Base-by-base conservation (phyloP, 2,113 vertebrate species). In the Oryzias javanicus region DNA sequence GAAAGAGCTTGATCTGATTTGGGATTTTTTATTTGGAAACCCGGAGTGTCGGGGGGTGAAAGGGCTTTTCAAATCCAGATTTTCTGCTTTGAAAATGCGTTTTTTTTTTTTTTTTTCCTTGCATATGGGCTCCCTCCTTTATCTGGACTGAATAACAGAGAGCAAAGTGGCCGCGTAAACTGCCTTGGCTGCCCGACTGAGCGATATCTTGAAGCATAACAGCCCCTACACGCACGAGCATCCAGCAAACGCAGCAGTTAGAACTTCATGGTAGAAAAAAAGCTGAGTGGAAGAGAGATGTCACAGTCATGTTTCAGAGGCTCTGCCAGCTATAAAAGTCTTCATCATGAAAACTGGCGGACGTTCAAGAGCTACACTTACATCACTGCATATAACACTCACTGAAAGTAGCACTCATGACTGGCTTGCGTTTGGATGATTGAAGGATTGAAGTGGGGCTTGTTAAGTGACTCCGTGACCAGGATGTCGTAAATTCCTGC, bases 1-100 rank as follows among this genome's bases (percentile, higher is more conserved):
- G 68, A 70, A 73, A 79, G 24, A 67, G 41, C 67, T 67, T 78
- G 62, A 67, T 35, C 42, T 57, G 40, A 74, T 78, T 82, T 80
- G 52, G 41, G 40, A 77, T 77, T 84, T 72, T 67, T 50, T 49
- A 61, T 87, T 81, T 70, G 57, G 80, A 78, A 68, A 42, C 71
- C 63, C 41, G 70, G 58, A 61, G 52, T 13, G 64, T 55, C 66
- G 15, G 54, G 45, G 56, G 25, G 7, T 49, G 25, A 54, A 45
- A 14, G 63, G 54, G 20, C 3, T 66, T 80, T 67, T 70, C 59
- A 81, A 86, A 84, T 86, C 78, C 89, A 90, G 88, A 90, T 88
- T 90, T 90, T 89, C 70, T 89, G 60, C 88, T 92, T 91, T 91
- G 88, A 91, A 91, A 90, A 89, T 64, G 88, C 90, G 90, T 91